Evolutionary conservation across 2,888 invertebrate species (phyloP).

Genomic region (Lamproptera curius): DNA sequence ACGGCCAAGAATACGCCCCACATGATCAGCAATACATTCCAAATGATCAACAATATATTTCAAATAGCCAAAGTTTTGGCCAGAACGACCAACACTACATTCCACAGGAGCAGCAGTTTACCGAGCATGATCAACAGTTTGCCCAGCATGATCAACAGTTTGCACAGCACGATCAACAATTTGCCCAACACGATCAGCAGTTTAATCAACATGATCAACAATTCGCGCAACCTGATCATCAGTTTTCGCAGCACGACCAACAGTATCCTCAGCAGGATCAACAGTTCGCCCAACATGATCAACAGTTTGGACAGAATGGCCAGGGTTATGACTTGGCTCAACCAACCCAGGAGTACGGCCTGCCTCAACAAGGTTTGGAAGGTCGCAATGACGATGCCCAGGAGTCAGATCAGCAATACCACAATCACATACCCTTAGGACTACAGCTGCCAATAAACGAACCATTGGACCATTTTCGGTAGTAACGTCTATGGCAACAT

Average conservation of each 20-base stretch:
- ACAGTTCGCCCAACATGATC: constrained; percentile 33
- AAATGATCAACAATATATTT: constrained; percentile 22
- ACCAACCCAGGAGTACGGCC: constrained; percentile 47
- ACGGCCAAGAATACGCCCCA: constrained; percentile 25
- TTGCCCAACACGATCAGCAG: constrained; percentile 28
- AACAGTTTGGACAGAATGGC: constrained; percentile 35
- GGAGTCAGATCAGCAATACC: constrained; percentile 45
- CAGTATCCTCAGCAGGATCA: constrained; percentile 33
- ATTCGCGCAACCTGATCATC: constrained; percentile 23
- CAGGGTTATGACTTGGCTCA: constrained; percentile 30
- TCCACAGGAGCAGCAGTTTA: constrained; percentile 26
- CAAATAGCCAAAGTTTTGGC: constrained; percentile 24
- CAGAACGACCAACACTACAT: constrained; percentile 26
- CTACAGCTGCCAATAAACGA: constrained; percentile 67
- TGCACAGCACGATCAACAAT: constrained; percentile 30
- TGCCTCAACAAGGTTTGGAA: constrained; percentile 54
- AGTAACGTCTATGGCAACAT: constrained; percentile 28
- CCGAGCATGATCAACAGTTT: constrained; percentile 30
- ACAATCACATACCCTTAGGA: constrained; percentile 67
- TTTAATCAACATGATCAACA: constrained; percentile 27
- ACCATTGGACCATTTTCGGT: constrained; percentile 66
- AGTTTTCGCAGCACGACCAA: constrained; percentile 27
- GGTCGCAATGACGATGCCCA: constrained; percentile 50
- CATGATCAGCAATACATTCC: constrained; percentile 26
- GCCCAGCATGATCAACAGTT: constrained; percentile 33